Evolutionary conservation across 2,113 vertebrate species (phyloP).

Genomic region (Benitochromis conjunctus): DNA sequence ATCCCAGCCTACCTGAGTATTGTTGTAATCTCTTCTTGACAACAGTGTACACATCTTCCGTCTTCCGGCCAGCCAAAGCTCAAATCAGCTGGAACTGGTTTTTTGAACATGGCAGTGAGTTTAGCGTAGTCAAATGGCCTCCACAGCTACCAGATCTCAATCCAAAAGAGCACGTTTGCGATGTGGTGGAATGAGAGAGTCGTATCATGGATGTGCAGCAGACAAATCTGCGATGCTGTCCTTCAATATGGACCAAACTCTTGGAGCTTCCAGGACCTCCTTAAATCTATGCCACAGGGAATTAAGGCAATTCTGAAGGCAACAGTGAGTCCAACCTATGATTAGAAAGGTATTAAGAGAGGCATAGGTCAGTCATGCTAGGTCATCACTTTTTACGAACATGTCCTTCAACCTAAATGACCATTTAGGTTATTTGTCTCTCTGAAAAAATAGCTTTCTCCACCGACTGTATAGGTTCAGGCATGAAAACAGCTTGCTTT

Average conservation of each 20-base stretch:
- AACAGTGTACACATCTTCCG: not conserved
- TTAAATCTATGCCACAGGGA: not conserved
- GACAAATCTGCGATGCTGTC: no score
- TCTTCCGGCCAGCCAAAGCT: not conserved
- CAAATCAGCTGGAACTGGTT: not conserved
- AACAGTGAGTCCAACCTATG: not conserved
- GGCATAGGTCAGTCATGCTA: not conserved
- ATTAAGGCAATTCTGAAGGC: not conserved
- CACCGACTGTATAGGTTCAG: not conserved
- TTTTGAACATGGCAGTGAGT: not conserved
- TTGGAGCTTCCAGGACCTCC: no score
- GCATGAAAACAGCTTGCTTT: not conserved
- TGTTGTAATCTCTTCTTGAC: not conserved
- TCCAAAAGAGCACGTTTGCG: no score
- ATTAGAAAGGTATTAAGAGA: not conserved
- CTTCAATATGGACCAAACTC: no score
- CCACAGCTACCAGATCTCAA: no score
- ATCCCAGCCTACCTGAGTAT: not conserved
- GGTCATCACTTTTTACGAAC: not conserved
- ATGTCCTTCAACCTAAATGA: not conserved
- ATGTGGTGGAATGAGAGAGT: no score
- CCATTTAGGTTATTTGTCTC: not conserved
- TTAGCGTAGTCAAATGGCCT: not conserved
- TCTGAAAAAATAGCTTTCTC: not conserved
- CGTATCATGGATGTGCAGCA: no score